These are phyloP conservation scores for Phalanger gymnotis DNA, from an alignment of 2,797 vertebrate genomes.

Conservation along the genomic window DNA sequence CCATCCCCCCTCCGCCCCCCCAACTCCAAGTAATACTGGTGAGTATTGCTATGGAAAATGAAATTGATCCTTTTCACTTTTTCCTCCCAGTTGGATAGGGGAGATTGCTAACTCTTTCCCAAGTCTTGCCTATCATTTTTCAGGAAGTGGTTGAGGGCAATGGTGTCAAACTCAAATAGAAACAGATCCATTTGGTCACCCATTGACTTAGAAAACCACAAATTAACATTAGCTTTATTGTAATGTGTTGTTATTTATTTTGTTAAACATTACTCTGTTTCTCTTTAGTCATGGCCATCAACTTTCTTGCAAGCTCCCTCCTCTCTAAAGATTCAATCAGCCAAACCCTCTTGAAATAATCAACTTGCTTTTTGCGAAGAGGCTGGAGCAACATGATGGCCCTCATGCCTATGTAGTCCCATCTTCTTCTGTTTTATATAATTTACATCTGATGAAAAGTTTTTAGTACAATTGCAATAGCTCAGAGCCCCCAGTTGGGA, in stretches of 20 bases:
- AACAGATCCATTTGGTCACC: background rate
- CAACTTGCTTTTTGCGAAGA: background rate
- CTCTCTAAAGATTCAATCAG: background rate
- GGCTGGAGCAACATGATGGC: background rate
- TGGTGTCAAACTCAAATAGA: background rate
- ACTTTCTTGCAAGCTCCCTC: background rate
- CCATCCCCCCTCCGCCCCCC: too few species aligned
- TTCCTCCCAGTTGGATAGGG: background rate
- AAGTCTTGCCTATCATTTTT: background rate
- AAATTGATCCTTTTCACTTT: background rate
- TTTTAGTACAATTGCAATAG: background rate
- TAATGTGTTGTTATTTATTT: background rate
- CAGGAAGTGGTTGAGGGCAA: background rate
- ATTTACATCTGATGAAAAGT: too few species aligned
- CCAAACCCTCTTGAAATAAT: background rate
- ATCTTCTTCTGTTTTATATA: background rate
- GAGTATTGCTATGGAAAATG: background rate
- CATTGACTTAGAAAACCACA: background rate
- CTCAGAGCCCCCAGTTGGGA: background rate
- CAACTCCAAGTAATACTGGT: background rate
- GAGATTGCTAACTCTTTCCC: background rate
- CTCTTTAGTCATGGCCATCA: background rate
- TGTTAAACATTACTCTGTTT: background rate
- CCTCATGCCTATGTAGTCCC: background rate
- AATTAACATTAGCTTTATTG: background rate